Percentiles rank a stretch among this genome's conserved stretches.
These are phyloP conservation scores for Callosobruchus maculatus DNA, from an alignment of 2,888 invertebrate species.

Conservation along the genomic window DNA sequence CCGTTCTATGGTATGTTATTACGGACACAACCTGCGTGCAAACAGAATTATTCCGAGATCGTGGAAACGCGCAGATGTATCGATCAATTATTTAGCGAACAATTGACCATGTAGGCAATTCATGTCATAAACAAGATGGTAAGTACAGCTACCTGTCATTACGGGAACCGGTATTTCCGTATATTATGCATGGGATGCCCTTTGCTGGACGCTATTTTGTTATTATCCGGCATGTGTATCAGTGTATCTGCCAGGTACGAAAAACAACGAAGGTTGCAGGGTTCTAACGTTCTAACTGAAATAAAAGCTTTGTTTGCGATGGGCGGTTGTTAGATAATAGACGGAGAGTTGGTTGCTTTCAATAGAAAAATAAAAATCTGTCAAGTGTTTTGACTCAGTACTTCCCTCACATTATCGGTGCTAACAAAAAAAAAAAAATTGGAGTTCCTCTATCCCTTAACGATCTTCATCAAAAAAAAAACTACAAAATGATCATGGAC, in stretches of 20 bases:
- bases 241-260: background rate
- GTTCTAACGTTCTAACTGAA: background rate
- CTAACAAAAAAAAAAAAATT: too few relatives aligned
- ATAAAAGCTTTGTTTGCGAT: background rate
- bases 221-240: background rate
- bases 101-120: background rate
- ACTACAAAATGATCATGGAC: too few relatives aligned
- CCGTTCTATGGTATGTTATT: background rate
- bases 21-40: slow-evolving; percentile 12
- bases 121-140: background rate
- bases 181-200: background rate
- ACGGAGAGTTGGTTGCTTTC: too few relatives aligned
- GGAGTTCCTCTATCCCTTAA: too few relatives aligned
- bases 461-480: too few relatives aligned
- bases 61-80: slow-evolving; percentile 12
- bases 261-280: background rate
- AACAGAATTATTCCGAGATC: slow-evolving; percentile 23
- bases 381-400: too few relatives aligned
- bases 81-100: background rate
- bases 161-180: background rate
- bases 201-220: background rate
- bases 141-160: background rate
- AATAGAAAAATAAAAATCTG: too few relatives aligned
- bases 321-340: background rate
- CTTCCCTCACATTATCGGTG: too few relatives aligned